Evolutionary conservation across 2,113 vertebrate species (phyloP), one percentile per base, ranked within the genome.

Genomic region (Pao palembangensis): DNA sequence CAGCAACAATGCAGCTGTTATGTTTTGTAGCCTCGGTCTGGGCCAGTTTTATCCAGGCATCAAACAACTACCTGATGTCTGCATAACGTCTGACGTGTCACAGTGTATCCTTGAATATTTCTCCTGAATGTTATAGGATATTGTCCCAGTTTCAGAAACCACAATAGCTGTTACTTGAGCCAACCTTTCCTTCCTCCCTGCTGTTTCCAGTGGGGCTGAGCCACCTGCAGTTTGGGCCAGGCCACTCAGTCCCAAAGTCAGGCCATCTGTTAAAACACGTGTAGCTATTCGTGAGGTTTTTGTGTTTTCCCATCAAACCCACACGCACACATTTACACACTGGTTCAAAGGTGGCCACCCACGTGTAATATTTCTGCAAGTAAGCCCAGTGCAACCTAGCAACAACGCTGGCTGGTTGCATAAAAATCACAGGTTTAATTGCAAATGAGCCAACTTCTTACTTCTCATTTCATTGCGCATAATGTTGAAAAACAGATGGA

Each of bases 381-480:
- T 60, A 73, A 73, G 51, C 67, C 58, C 48, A 1, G 53, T 0
- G 81, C 85, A 83, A 61, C 83, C 73, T 85, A 85, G 87, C 87
- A 88, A 87, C 86, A 59, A 63, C 63, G 34, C 75, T 68, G 77
- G 55, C 71, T 79, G 74, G 34, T 23, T 20, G 21, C 18, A 31
- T 23, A 61, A 18, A 52, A 64, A 55, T 61, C 11, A 52, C 11
- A 44, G 65, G 69, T 64, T 57, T 69, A 8, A 65, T 3, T 5
- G 3, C 53, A 48, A 58, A 59, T 18, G 21, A 52, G 52, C 42
- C 11, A 8, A 17, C 65, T 51, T 52, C 3, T 64, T 11, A 57
- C 50, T 51, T 55, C 12, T 6, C 20, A 0, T 55, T 64, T 63
- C 55, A 18, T 8, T 41, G 15, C 7, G 7, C 20, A 5, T 12